Base-by-base conservation (phyloP, 2,797 vertebrate genomes). In the Anisognathus igniventris region DNA sequence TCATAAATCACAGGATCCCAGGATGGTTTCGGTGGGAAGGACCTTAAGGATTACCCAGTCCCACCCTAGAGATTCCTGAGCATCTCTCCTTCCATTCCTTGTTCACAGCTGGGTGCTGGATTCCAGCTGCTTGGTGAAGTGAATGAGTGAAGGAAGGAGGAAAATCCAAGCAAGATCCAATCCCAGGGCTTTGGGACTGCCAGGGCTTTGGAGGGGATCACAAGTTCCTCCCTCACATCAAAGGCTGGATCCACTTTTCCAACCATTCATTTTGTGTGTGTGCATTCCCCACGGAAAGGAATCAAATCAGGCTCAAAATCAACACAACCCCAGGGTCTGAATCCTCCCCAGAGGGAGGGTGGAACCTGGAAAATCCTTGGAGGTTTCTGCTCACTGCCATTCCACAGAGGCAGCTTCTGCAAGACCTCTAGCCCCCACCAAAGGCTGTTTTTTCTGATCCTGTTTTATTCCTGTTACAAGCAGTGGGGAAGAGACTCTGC, bases 111-210 rank as follows among this genome's bases (percentile, higher is more conserved):
- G 4, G 10, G 58, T 2, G 51, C 56, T 61, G 84, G 66, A 72
- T 87, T 93, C 89, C 93, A 65, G 87, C 91, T 87, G 91, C 87
- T 13, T 13, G 62, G 3, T 76, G 66, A 61, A 85, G 51, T 42
- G 87, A 15, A 58, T 2, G 58, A 92, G 51, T 6, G 31, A 61
- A 67, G 56, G 16, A 44, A 60, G 48, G 64, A 35, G 58, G 7
- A 33, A 88, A 84, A 86, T 10, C 54, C 72, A 35, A 12, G 35
- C 8, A 21, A 28, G 64, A 23, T 10, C 30, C 56, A 24, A 57
- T 10, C 83, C 83, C 28, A 16, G 24, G 1, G 23, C 51, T 48
- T 37, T 37, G 30, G 70, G 56, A 37, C 39, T 51, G 53, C 42
- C 39, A 18, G 35, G 44, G 17, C 2, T 25, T 24, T 22, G 47